phyloP scores from a whole-genome alignment of 1,140 invertebrate species.

The Psix sp. region DNA sequence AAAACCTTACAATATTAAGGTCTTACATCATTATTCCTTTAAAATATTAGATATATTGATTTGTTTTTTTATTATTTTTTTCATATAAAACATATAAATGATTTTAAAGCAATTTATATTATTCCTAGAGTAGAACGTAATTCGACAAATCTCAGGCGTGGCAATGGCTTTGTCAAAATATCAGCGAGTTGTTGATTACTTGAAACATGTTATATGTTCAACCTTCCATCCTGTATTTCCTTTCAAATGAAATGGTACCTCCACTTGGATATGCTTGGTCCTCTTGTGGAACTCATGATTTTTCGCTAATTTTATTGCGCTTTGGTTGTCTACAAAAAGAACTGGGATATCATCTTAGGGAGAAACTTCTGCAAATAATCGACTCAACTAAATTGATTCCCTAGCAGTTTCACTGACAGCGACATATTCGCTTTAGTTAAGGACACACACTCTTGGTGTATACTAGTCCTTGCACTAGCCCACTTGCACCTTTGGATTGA shows the following conservation, averaged over 20 bases:
- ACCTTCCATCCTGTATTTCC: background rate
- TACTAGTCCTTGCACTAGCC: slow-evolving; percentile 40
- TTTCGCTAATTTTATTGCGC: slow-evolving; percentile 69
- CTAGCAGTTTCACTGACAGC: slow-evolving; percentile 68
- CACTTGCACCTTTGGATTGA: background rate
- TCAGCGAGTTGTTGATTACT: background rate
- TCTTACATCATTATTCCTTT: slow-evolving; percentile 1
- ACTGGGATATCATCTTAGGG: background rate
- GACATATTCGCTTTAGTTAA: slow-evolving; percentile 77
- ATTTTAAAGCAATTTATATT: background rate
- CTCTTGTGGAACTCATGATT: slow-evolving; percentile 63
- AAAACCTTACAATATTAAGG: background rate
- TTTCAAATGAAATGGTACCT: slow-evolving; percentile 5
- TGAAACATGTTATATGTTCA: slow-evolving; percentile 1
- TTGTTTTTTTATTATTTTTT: too few relatives aligned
- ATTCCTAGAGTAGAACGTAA: background rate
- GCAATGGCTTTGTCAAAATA: slow-evolving; percentile 7
- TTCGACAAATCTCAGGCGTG: background rate
- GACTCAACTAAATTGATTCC: slow-evolving; percentile 67
- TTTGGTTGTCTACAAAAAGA: slow-evolving; percentile 61
- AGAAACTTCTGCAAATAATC: slow-evolving; percentile 32
- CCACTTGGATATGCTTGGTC: slow-evolving; percentile 7
- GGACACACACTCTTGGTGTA: slow-evolving; percentile 70
- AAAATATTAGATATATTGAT: slow-evolving; percentile 1
- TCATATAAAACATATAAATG: background rate